These are phyloP conservation scores for Tragopan temminckii DNA, from an alignment of 2,797 vertebrate genomes.

Conservation along the genomic window DNA sequence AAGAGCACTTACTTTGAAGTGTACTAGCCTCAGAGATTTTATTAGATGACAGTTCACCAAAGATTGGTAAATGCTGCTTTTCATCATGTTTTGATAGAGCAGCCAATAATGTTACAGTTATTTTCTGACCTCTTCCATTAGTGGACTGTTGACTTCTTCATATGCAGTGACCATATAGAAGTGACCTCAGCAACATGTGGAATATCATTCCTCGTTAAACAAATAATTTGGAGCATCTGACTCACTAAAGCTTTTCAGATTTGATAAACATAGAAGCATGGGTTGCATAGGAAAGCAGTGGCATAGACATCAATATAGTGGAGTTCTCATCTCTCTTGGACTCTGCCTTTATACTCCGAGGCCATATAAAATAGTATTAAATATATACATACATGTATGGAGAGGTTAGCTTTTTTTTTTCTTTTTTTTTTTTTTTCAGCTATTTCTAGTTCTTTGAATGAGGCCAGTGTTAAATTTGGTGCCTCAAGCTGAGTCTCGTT, in stretches of 20 bases:
- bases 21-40: background rate
- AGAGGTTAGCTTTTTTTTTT: background rate
- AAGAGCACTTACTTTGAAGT: background rate
- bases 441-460: constrained; percentile 45
- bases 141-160: background rate
- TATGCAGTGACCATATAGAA: background rate
- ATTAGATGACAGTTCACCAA: background rate
- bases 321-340: background rate
- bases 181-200: background rate
- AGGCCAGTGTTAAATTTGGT: constrained; percentile 5
- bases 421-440: background rate
- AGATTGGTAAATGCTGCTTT: background rate
- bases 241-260: background rate
- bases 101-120: background rate
- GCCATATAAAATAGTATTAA: background rate
- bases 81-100: background rate
- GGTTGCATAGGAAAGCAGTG: background rate
- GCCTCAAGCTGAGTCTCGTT: constrained; percentile 16
- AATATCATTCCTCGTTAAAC: background rate
- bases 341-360: background rate
- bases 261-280: background rate
- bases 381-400: background rate
- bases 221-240: background rate
- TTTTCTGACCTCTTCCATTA: background rate
- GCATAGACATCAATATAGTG: background rate